Percentiles rank a stretch among this genome's conserved stretches.
Conservation (phyloP, 2,888 invertebrate species). For the Apamea anceps region DNA sequence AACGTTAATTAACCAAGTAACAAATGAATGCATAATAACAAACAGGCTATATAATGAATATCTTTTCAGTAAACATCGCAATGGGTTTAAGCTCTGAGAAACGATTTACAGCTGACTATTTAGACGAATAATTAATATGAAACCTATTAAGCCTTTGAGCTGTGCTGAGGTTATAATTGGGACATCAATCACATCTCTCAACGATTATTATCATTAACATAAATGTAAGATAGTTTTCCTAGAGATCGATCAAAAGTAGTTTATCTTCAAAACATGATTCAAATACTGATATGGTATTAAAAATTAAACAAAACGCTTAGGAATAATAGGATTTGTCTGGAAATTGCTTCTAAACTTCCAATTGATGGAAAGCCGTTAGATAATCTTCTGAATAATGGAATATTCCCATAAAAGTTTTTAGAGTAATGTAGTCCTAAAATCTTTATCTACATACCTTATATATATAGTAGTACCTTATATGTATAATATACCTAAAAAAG, state of each 20-base stretch:
- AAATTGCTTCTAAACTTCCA: slow-evolving; percentile 9
- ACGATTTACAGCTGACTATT: no score
- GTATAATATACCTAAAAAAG: no score
- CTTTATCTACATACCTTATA: no score
- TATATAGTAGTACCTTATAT: no score
- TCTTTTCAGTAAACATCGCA: background rate
- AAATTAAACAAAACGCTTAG: slow-evolving; percentile 7
- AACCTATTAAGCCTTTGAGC: background rate
- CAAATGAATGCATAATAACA: background rate
- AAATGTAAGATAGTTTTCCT: background rate
- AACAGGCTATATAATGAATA: background rate
- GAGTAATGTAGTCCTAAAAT: no score
- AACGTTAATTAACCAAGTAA: background rate
- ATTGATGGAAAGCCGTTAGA: background rate
- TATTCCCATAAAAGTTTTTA: background rate
- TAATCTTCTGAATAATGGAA: background rate
- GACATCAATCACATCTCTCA: background rate
- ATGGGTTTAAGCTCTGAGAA: background rate
- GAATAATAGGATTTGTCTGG: slow-evolving; percentile 2
- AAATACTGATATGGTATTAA: background rate
- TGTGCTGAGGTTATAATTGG: background rate
- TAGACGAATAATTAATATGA: background rate
- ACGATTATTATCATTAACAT: background rate
- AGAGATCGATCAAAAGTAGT: background rate
- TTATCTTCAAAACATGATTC: background rate